Conservation (phyloP, 2,888 invertebrate genomes). For the Morpho deidamia region DNA sequence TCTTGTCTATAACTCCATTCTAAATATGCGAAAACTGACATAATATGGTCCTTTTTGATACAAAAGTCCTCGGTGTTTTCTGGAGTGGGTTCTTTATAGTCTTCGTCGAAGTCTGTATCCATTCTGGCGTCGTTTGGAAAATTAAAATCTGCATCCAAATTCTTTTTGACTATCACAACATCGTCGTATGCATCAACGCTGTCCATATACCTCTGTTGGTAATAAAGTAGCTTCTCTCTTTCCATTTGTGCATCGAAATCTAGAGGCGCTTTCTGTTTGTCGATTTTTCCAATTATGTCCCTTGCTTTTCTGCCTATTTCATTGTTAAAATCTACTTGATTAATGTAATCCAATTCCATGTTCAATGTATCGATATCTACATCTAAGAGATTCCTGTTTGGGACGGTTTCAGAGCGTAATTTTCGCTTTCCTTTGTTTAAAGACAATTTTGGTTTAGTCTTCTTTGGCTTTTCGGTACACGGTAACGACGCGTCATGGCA, state of each 20-base stretch:
- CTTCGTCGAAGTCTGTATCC: constrained; percentile 67
- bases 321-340: constrained; percentile 63
- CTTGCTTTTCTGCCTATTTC: constrained; percentile 64
- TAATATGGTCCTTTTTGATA: constrained; percentile 84
- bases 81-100: constrained; percentile 61
- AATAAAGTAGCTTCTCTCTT: constrained; percentile 65
- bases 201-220: constrained; percentile 65
- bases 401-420: constrained; percentile 31
- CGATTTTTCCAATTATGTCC: constrained; percentile 62
- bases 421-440: constrained; percentile 38
- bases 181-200: constrained; percentile 68
- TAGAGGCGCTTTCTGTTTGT: constrained; percentile 53
- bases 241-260: constrained; percentile 77
- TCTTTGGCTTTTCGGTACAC: constrained; percentile 75
- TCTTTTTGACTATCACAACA: constrained; percentile 69
- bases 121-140: constrained; percentile 67
- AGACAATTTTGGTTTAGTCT: constrained; percentile 34
- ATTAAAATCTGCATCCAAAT: constrained; percentile 72
- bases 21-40: constrained; percentile 88
- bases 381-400: constrained; percentile 48
- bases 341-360: constrained; percentile 66
- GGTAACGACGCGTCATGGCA: constrained; percentile 92
- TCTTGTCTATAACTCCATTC: constrained; percentile 87
- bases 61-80: constrained; percentile 70
- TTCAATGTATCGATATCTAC: constrained; percentile 62